Conservation (phyloP, 2,113 vertebrate genomes). For the Empidonax traillii region DNA sequence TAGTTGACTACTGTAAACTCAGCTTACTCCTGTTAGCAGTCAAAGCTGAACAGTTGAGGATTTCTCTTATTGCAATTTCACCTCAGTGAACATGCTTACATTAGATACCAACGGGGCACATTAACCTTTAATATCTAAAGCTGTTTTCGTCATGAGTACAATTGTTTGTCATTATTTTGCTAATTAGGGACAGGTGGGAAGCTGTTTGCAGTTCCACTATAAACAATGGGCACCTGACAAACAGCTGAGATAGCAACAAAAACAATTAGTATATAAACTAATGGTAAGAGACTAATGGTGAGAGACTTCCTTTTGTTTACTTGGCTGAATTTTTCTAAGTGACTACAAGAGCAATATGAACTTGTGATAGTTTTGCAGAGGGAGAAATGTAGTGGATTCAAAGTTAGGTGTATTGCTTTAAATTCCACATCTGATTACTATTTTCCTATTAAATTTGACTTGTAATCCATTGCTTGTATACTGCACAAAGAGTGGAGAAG, state of each 20-base stretch:
- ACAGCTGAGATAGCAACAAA: background rate
- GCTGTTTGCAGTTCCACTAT: background rate
- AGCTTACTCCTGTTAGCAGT: background rate
- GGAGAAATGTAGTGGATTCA: background rate
- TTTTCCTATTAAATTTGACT: background rate
- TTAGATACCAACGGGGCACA: background rate
- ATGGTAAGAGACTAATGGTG: background rate
- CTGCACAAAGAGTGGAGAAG: background rate
- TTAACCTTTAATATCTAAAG: background rate
- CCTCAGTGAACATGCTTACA: background rate
- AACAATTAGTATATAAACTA: background rate
- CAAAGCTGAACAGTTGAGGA: background rate
- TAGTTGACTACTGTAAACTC: background rate
- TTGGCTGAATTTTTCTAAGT: background rate
- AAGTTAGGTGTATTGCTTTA: background rate
- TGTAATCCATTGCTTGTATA: background rate
- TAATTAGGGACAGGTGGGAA: slow-evolving; percentile 14
- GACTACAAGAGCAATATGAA: background rate
- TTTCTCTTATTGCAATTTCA: background rate
- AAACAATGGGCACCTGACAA: background rate
- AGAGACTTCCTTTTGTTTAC: background rate
- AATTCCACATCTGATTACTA: background rate
- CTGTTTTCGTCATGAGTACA: background rate
- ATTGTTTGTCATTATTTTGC: background rate
- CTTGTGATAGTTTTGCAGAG: background rate